A percentile compares a stretch with the other conserved stretches of the same genome.
phyloP scores from a whole-genome alignment of 2,797 vertebrate species.

The Gymnoscopelus braueri region DNA sequence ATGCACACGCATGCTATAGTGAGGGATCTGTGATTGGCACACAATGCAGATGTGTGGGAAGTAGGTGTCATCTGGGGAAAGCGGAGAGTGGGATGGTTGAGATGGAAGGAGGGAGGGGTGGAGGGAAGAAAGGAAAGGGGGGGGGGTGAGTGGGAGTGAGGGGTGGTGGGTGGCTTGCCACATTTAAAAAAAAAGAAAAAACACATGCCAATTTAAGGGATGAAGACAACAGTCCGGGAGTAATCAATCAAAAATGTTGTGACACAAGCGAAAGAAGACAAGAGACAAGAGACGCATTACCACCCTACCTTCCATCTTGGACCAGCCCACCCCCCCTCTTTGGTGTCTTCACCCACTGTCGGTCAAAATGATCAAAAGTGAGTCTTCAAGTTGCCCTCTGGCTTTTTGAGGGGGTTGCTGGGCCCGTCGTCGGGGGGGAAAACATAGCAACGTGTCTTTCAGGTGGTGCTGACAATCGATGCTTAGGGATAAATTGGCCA shows the following conservation, averaged over 20 bases:
- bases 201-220: constrained; percentile 73
- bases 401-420: constrained; percentile 71
- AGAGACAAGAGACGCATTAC: constrained; percentile 82
- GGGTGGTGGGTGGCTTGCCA: background rate
- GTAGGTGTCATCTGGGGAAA: constrained; percentile 90
- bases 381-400: constrained; percentile 38
- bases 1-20: background rate
- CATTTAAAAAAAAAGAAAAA: constrained; percentile 67
- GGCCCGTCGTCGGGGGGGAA: constrained; percentile 43
- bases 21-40: constrained; percentile 72
- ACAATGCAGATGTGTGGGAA: constrained; percentile 95
- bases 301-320: constrained; percentile 57
- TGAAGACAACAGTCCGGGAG: constrained; percentile 87
- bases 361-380: constrained; percentile 50
- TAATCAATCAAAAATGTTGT: constrained; percentile 89
- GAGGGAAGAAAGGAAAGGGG: constrained; percentile 20
- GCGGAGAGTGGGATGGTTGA: constrained; percentile 71
- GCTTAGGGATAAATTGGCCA: constrained; percentile 63
- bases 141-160: background rate
- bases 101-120: constrained; percentile 79
- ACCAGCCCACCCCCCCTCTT: constrained; percentile 64
- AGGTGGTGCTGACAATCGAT: constrained; percentile 65
- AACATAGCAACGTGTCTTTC: constrained; percentile 57
- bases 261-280: constrained; percentile 85
- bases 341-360: constrained; percentile 38